Base-by-base conservation (phyloP, 30 jellyfish, hydroid and myxozoan species). In the Hydra vulgaris region DNA sequence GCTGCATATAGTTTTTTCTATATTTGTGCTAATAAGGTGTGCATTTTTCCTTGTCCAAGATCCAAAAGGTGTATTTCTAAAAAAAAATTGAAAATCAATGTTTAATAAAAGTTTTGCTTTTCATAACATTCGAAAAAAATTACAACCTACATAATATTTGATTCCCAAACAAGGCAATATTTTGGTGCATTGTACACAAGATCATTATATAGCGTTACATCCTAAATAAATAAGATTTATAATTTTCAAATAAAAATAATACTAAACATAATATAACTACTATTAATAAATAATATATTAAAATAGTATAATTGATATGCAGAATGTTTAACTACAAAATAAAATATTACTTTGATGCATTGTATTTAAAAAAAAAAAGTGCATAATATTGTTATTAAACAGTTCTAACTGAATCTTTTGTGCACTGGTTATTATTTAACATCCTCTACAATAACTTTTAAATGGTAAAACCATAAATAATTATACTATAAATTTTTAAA, bases 21-120 rank as follows among this genome's bases (percentile, higher is more conserved):
- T 68, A 25, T 77, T 87, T 17, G 95, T 81, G 7, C 80, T 82
- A 54, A 72, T 75, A 12, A 88, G 71, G 16, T 74, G 77, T 7
- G 95, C 99, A 68, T 92, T 90, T 21, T 83, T 75, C 54, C 99
- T 84, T 0, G 96, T 54, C 99, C 99, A 94, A 15, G 94, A 79
- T 22, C 99, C 99, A 80, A 23, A 83, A 7, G 54, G 89, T 7
- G 95, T 92, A 55, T 20, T 66, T 84, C 98, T 92, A 66, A 21
- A 66, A 77, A 54, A 18, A 66, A n/a, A 74, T 19, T 61, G 52
- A 21, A 3, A 82, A 25, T 17, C 7, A 74, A 55, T 52, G 70
- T 8, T 53, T 12, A 75, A 70, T 70, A 0, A 0, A 61, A 18
- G 19, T 61, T 61, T 17, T 61, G 18, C 18, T 21, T 17, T 21